A percentile compares a stretch with the other conserved stretches of the same genome.
These are phyloP conservation scores for Drosophila fulvimacula DNA, from an alignment of 2,888 invertebrate species.

Conservation along the genomic window DNA sequence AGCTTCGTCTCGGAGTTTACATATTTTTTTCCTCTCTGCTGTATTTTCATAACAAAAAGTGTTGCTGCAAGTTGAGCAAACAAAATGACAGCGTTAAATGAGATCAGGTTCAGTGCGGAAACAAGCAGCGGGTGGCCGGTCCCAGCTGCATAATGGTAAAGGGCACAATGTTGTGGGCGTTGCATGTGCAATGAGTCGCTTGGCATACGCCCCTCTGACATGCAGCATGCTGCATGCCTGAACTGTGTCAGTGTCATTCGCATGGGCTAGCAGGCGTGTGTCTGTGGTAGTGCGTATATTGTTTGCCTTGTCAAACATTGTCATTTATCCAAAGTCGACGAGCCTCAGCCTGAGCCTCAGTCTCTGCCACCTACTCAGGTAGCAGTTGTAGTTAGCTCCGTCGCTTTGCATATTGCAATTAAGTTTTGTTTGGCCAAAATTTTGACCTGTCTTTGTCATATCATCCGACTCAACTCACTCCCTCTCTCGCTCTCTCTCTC, in stretches of 20 bases:
- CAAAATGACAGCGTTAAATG: slow-evolving; percentile 67
- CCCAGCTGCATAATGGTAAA: slow-evolving; percentile 9
- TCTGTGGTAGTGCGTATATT: slow-evolving; percentile 39
- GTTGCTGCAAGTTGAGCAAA: slow-evolving; percentile 53
- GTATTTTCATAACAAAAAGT: slow-evolving; percentile 57
- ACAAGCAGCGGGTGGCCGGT: slow-evolving; percentile 3
- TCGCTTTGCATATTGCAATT: slow-evolving; percentile 73
- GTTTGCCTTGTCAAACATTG: slow-evolving; percentile 77
- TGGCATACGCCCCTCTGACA: slow-evolving; percentile 9
- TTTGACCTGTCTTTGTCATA: slow-evolving; percentile 56
- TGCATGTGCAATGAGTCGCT: slow-evolving; percentile 56
- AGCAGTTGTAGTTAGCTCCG: background rate
- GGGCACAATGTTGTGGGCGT: slow-evolving; percentile 45
- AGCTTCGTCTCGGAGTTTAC: slow-evolving; percentile 32
- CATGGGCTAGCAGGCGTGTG: slow-evolving; percentile 35
- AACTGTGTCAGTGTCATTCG: slow-evolving; percentile 72
- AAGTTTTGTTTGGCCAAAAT: slow-evolving; percentile 66
- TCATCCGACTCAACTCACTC: slow-evolving; percentile 22
- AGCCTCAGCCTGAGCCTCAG: slow-evolving; percentile 1
- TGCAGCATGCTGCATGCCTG: slow-evolving; percentile 7
- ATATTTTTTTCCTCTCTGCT: slow-evolving; percentile 23
- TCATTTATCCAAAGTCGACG: slow-evolving; percentile 68
- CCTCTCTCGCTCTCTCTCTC: background rate
- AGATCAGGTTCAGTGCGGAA: slow-evolving; percentile 63
- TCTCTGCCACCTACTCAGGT: background rate